These are phyloP conservation scores for Candoia aspera DNA, from an alignment of 2,113 vertebrate genomes.

Conservation along the genomic window DNA sequence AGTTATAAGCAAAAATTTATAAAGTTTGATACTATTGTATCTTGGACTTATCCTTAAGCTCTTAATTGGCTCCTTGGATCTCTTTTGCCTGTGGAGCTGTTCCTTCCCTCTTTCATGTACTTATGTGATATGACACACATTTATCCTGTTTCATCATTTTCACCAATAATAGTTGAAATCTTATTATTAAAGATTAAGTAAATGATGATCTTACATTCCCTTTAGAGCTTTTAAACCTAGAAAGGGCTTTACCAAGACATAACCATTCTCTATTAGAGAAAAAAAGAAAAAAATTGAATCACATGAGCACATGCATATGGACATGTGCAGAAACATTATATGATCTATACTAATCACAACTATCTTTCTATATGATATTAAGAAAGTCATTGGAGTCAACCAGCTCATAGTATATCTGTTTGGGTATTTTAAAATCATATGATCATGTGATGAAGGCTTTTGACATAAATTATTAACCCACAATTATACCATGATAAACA, in stretches of 20 bases:
- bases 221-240: constrained; percentile 12
- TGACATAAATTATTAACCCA: not conserved
- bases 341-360: constrained; percentile 26
- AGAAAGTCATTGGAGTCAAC: not conserved
- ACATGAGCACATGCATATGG: not conserved
- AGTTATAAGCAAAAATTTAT: not conserved
- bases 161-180: constrained; percentile 64
- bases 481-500: not conserved
- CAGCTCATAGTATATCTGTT: not conserved
- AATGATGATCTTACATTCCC: constrained; percentile 38
- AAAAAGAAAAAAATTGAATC: not conserved
- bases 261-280: constrained; percentile 28
- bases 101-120: constrained; percentile 54
- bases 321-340: constrained; percentile 28
- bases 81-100: constrained; percentile 34
- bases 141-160: constrained; percentile 14
- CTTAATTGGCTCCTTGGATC: constrained; percentile 55
- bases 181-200: constrained; percentile 65
- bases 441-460: constrained; percentile 12
- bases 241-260: not conserved
- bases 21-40: not conserved
- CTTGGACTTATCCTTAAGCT: constrained; percentile 42
- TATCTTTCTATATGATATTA: not conserved
- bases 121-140: constrained; percentile 30
- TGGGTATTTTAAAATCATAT: constrained; percentile 12